Conservation (phyloP, 2,113 vertebrate species). For the Eulacestoma nigropectus region DNA sequence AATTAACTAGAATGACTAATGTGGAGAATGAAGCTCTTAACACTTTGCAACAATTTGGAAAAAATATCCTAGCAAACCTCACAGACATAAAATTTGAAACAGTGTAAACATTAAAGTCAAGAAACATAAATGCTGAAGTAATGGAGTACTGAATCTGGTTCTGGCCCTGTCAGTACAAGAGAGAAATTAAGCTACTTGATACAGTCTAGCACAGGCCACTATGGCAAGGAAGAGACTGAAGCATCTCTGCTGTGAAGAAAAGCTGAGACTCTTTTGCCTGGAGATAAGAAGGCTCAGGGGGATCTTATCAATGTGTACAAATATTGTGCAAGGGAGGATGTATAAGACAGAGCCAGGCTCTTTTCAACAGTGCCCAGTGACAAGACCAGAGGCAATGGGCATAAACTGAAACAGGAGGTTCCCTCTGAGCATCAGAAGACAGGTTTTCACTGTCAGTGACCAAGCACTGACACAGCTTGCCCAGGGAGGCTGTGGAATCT, state of each 20-base stretch:
- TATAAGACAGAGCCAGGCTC: not conserved
- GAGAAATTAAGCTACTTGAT: not conserved
- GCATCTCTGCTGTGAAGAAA: not conserved
- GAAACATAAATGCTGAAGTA: not conserved
- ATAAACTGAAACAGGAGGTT: not conserved
- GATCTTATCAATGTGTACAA: not conserved
- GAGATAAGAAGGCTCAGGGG: not conserved
- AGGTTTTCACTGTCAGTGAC: not conserved
- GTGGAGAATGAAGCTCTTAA: not conserved
- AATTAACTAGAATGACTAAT: not conserved
- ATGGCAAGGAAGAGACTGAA: not conserved
- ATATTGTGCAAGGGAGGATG: not conserved
- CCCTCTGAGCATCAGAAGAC: not conserved
- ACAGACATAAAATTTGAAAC: not conserved
- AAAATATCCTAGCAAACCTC: not conserved
- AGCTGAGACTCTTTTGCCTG: not conserved
- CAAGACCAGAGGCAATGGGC: not conserved
- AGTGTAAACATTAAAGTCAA: not conserved
- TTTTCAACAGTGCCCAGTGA: not conserved
- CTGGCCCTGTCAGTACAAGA: not conserved
- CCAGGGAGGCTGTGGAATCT: not conserved
- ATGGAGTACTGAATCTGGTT: not conserved
- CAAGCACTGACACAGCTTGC: not conserved
- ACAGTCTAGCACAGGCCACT: not conserved
- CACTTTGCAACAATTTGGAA: not conserved